phyloP scores from a whole-genome alignment of 1,140 invertebrate species.

The Scaptodrosophila lebanonensis region DNA sequence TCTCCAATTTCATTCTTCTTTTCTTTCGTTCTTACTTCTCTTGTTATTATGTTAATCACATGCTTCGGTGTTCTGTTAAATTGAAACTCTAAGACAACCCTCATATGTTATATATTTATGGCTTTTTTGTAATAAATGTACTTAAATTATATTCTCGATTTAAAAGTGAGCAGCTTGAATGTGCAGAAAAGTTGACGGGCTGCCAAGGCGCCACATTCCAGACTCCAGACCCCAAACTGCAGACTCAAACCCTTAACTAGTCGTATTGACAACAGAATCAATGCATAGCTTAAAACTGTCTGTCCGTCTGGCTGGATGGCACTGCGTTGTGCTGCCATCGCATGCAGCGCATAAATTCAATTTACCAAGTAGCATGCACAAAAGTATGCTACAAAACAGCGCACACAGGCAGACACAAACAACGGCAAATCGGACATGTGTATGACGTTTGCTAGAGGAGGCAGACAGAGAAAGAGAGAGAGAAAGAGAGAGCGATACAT shows the following conservation, averaged over 20 bases:
- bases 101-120: too few relatives aligned
- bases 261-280: conserved; percentile 38
- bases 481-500: too few relatives aligned
- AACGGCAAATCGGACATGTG: conserved; percentile 41
- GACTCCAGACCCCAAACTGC: too few relatives aligned
- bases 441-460: conserved; percentile 67
- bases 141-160: too few relatives aligned
- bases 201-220: conserved; percentile 29
- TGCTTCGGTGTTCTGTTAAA: too few relatives aligned
- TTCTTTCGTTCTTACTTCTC: too few relatives aligned
- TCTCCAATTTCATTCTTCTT: too few relatives aligned
- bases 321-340: conserved; percentile 30
- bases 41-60: too few relatives aligned
- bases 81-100: too few relatives aligned
- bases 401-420: neutral
- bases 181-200: conserved; percentile 40
- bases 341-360: conserved; percentile 68
- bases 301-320: neutral
- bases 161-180: too few relatives aligned
- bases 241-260: neutral
- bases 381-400: conserved; percentile 68
- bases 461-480: neutral
- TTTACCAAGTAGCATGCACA: conserved; percentile 62
- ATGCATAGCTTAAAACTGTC: conserved; percentile 21
- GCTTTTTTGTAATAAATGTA: too few relatives aligned